phyloP scores from a whole-genome alignment of 2,113 vertebrate species.

The Rattus rattus region DNA sequence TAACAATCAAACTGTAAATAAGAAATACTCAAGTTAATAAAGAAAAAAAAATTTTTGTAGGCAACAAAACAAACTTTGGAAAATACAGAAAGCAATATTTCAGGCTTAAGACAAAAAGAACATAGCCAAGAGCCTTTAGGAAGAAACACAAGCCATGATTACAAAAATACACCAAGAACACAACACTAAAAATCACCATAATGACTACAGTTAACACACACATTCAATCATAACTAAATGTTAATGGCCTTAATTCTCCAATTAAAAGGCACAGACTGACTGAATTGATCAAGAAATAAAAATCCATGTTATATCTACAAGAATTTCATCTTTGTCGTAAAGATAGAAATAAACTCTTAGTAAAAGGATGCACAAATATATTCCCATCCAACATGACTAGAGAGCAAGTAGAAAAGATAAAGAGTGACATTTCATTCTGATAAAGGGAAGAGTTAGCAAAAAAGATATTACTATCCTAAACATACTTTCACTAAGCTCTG shows the following conservation, averaged over 20 bases:
- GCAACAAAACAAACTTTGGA: background rate
- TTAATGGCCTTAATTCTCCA: background rate
- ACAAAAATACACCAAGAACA: background rate
- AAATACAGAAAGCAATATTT: background rate
- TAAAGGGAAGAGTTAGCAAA: background rate
- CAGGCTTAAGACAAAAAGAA: background rate
- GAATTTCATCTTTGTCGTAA: background rate
- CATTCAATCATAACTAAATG: background rate
- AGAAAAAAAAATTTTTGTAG: too few relatives aligned
- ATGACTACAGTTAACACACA: background rate
- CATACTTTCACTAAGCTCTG: background rate
- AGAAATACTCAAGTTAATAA: too few relatives aligned
- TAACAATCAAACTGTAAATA: too few relatives aligned
- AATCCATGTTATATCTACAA: background rate
- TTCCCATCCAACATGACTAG: background rate
- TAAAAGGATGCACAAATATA: background rate
- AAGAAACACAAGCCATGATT: background rate
- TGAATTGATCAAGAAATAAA: background rate
- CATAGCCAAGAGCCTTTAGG: background rate
- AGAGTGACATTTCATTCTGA: background rate
- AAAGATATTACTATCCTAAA: background rate
- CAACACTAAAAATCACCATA: background rate
- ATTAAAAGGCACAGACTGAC: background rate
- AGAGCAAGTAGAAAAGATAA: background rate
- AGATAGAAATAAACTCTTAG: background rate